Evolutionary conservation across 2,888 invertebrate species (phyloP), one percentile per base, ranked within the genome.

Genomic region (Ormyrus thymus): DNA sequence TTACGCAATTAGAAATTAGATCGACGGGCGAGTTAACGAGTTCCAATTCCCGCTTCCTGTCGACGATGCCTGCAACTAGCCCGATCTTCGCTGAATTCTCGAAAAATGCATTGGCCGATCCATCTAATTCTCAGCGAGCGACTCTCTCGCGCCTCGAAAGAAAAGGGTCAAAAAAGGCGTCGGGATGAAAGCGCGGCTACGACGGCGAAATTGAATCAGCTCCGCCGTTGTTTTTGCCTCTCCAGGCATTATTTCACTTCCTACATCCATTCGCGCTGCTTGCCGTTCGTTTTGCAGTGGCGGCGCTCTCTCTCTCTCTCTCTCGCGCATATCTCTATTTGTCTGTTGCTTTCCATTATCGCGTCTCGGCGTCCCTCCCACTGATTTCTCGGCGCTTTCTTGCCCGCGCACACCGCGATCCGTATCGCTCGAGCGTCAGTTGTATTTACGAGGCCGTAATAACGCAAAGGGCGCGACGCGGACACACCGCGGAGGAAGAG

Each of bases 381-480:
- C 74, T 68, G 74, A 75, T 78, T 76, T 72, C 79, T 76, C 75
- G 64, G 62, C 62, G 78, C 80, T 71, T 75, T 62, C 69, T 77
- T 76, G 51, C 74, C 48, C n/a, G n/a, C 64, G 58, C 29, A 53
- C 53, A 29, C 50, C 68, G 13, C 76, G 76, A 76, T 76, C 48
- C 76, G 53, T 69, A 64, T 76, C 76, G 55, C 66, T 29, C 29
- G 29, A 29, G 66, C 76, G 64, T 66, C 61, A 68, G 72, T 68
- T 76, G 76, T 70, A 76, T 70, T 76, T 76, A 76, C 76, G 76
- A 64, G 69, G 55, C 62, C 46, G 53, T 62, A 61, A 69, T 53
- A 75, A 62, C 68, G 62, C 45, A 64, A 29, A 73, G 64, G 48
- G 55, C 46, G 46, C 68, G 68, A 53, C 68, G 68, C 46, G 46